A percentile compares a stretch with the other conserved stretches of the same genome.
These are phyloP conservation scores for Ascidia mentula DNA, from an alignment of 23 tunicate species.

Conservation along the genomic window DNA sequence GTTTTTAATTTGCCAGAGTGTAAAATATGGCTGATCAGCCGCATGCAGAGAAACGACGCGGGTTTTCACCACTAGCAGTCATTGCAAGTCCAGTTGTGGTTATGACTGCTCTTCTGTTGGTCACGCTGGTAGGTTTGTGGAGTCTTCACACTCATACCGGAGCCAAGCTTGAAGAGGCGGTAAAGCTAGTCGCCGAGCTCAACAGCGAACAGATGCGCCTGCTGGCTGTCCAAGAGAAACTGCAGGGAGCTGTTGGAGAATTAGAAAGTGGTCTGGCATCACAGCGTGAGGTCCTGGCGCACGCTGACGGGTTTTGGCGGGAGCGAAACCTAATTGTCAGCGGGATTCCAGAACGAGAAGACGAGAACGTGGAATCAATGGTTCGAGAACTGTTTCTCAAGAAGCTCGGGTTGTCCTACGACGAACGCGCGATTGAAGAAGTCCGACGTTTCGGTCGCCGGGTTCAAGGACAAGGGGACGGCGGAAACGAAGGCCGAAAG, in stretches of 20 bases:
- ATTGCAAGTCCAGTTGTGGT: slow-evolving; percentile 11
- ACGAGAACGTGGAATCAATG: slow-evolving; percentile 26
- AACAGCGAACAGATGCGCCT: slow-evolving; percentile 13
- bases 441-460: slow-evolving; percentile 21
- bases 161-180: not conserved
- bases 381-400: slow-evolving; percentile 26
- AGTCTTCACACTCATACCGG: not conserved
- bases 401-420: slow-evolving; percentile 16
- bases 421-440: slow-evolving; percentile 23
- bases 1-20: no score
- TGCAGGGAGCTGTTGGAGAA: slow-evolving; percentile 9
- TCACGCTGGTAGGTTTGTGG: slow-evolving; percentile 4
- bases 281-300: not conserved
- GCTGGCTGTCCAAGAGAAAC: not conserved
- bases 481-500: not conserved
- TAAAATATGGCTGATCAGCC: not conserved
- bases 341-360: slow-evolving; percentile 42
- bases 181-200: not conserved
- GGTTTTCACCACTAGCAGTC: not conserved
- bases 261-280: slow-evolving; percentile 1
- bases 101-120: not conserved
- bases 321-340: slow-evolving; percentile 27
- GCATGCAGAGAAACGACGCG: not conserved
- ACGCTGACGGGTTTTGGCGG: slow-evolving; percentile 10
- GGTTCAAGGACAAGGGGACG: not conserved